A percentile compares a stretch with the other conserved stretches of the same genome.
Conservation (phyloP, 2,797 vertebrate genomes). For the Lophotriccus pileatus region DNA sequence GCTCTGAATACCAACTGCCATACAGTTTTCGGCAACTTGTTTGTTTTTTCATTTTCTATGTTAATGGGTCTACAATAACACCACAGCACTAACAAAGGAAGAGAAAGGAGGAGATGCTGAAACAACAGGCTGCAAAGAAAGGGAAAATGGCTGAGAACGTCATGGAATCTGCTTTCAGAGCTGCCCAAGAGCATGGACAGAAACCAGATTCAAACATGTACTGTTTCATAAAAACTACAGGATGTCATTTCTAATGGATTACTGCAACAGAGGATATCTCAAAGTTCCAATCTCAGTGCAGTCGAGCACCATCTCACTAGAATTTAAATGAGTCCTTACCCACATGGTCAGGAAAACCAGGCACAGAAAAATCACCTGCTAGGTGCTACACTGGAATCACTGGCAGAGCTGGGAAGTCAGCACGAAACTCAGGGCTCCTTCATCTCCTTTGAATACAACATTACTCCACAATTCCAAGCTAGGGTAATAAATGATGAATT, state of each 20-base stretch:
- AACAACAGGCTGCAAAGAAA: not conserved
- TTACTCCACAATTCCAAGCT: not conserved
- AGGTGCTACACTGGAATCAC: not conserved
- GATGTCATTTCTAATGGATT: not conserved
- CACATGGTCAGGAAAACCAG: not conserved
- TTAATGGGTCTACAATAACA: conserved; percentile 26
- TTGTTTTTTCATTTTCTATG: conserved; percentile 45
- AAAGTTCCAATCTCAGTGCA: not conserved
- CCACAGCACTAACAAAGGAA: not conserved
- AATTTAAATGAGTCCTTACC: not conserved
- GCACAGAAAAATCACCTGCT: not conserved
- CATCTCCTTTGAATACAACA: not conserved
- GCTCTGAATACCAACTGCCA: conserved; percentile 41
- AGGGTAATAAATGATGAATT: not conserved
- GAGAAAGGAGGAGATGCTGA: not conserved
- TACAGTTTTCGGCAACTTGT: conserved; percentile 28
- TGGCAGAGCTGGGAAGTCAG: not conserved
- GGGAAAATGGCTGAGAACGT: not conserved
- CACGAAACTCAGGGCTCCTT: not conserved
- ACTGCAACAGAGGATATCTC: not conserved
- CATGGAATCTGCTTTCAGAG: not conserved
- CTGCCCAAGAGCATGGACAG: not conserved
- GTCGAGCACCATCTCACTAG: not conserved
- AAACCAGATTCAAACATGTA: not conserved
- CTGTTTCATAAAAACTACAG: not conserved